These are phyloP conservation scores for Nyctibius grandis DNA, from an alignment of 2,797 vertebrate genomes.

Conservation along the genomic window DNA sequence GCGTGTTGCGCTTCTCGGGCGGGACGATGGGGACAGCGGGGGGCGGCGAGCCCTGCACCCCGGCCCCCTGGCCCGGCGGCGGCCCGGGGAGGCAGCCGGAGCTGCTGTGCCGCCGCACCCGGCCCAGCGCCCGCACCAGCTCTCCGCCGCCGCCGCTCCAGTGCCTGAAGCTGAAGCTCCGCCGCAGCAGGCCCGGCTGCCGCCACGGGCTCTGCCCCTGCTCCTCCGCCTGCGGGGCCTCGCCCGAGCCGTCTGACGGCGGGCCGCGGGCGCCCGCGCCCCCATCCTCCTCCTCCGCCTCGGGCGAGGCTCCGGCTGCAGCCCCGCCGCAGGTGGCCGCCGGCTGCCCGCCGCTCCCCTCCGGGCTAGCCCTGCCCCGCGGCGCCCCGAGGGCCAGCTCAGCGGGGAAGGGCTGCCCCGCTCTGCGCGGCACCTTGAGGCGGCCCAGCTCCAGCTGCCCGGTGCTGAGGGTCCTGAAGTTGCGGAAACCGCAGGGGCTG, in stretches of 20 bases:
- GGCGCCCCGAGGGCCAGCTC: not conserved
- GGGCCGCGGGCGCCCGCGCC: too few relatives aligned
- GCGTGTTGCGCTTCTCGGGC: slow-evolving; percentile 77
- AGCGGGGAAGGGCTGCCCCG: not conserved
- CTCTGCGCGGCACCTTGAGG: slow-evolving; percentile 48
- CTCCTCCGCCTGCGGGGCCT: not conserved
- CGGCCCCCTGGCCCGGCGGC: not conserved
- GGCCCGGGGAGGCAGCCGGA: slow-evolving; percentile 75
- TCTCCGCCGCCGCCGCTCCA: slow-evolving; percentile 80
- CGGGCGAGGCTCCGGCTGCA: not conserved
- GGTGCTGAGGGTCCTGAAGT: slow-evolving; percentile 88
- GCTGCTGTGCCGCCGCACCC: slow-evolving; percentile 84
- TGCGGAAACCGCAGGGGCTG: slow-evolving; percentile 71
- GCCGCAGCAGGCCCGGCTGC: slow-evolving; percentile 73
- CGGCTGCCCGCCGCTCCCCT: not conserved
- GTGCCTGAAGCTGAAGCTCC: slow-evolving; percentile 91
- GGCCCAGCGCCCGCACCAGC: slow-evolving; percentile 70
- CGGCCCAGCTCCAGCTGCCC: slow-evolving; percentile 89
- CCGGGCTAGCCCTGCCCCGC: not conserved
- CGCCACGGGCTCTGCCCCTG: slow-evolving; percentile 47
- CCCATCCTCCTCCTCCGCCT: not conserved
- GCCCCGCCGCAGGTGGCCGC: not conserved
- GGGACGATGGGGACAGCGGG: not conserved
- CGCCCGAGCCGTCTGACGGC: not conserved
- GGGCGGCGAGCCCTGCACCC: not conserved